phyloP scores from a whole-genome alignment of 2,888 invertebrate species.

The Andricus curvator region DNA sequence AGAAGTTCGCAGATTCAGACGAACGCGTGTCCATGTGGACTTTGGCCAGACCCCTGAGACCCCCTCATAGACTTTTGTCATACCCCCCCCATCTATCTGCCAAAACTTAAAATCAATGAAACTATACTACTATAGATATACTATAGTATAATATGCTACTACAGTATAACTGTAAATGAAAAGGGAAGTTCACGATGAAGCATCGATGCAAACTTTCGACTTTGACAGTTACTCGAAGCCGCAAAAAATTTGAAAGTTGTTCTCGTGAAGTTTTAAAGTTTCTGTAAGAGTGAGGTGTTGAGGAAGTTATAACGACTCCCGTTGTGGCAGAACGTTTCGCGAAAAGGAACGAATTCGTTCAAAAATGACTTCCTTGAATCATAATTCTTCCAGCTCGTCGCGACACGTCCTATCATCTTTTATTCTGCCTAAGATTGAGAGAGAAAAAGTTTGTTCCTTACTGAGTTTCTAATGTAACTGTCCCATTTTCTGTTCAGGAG shows the following conservation, averaged over 20 bases:
- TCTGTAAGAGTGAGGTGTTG: neutral
- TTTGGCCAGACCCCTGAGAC: too few species aligned
- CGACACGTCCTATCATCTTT: constrained; percentile 19
- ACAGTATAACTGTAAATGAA: neutral
- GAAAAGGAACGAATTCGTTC: constrained; percentile 23
- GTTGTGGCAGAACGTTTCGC: constrained; percentile 19
- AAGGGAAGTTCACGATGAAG: neutral
- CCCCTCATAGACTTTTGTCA: too few species aligned
- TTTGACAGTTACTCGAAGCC: constrained; percentile 10
- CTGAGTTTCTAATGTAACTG: constrained; percentile 21
- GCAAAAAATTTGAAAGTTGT: constrained; percentile 15
- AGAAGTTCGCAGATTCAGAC: too few species aligned
- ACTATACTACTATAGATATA: neutral
- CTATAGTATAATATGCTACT: too few species aligned
- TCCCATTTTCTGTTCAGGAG: constrained; percentile 4
- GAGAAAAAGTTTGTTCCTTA: constrained; percentile 30
- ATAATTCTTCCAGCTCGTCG: constrained; percentile 30
- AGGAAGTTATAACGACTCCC: constrained; percentile 36
- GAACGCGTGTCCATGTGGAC: too few species aligned
- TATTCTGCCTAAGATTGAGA: constrained; percentile 36
- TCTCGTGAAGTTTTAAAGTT: constrained; percentile 13
- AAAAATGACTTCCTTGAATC: constrained; percentile 31
- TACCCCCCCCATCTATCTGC: too few species aligned
- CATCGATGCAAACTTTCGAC: neutral
- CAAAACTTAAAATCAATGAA: neutral